phyloP scores from a whole-genome alignment of 2,888 invertebrate species.

The Metallyticus violacea region DNA sequence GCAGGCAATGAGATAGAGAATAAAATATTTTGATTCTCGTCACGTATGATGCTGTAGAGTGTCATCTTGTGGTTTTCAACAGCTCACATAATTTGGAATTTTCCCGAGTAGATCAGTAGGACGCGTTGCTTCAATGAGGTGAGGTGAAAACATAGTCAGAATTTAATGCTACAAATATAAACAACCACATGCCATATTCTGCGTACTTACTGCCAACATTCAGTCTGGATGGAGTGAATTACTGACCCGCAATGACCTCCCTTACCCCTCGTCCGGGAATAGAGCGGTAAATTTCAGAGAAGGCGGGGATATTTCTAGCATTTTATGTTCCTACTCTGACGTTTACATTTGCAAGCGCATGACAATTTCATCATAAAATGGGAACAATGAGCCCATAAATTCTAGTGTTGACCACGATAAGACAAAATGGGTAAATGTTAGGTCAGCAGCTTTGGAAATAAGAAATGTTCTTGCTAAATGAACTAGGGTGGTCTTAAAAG shows the following conservation, averaged over 20 bases:
- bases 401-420: neutral
- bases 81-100: too few species aligned
- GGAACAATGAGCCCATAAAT: neutral
- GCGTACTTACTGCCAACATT: neutral
- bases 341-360: neutral
- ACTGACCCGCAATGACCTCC: neutral
- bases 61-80: too few species aligned
- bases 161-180: too few species aligned
- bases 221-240: neutral
- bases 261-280: neutral
- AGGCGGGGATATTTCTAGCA: neutral
- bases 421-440: neutral
- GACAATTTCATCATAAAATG: neutral
- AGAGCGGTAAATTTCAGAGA: neutral
- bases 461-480: neutral
- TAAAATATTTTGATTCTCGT: too few species aligned
- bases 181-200: neutral
- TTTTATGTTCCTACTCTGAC: neutral
- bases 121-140: neutral
- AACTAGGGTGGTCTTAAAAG: too few species aligned
- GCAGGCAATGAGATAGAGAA: too few species aligned
- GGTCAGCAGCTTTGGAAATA: neutral
- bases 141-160: neutral
- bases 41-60: too few species aligned
- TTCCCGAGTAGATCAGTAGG: neutral